A percentile compares a stretch with the other conserved stretches of the same genome.
Evolutionary conservation across 2,888 invertebrate genomes (phyloP).

Genomic region (Parthenolecanium corni): DNA sequence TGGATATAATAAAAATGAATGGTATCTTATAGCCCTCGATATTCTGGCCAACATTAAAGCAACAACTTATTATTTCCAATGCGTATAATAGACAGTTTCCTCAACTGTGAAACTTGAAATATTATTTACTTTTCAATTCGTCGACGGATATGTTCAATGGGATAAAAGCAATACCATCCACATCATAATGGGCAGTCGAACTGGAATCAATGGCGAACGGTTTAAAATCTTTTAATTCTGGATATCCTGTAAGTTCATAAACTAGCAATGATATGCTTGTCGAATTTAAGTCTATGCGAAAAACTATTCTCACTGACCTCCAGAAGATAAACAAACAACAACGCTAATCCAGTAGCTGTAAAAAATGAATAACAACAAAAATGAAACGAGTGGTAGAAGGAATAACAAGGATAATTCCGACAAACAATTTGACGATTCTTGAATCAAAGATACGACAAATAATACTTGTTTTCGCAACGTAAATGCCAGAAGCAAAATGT

Average conservation of each 20-base stretch:
- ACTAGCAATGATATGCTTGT: background rate
- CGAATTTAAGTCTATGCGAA: background rate
- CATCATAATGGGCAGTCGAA: background rate
- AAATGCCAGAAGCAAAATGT: slow-evolving; percentile 59
- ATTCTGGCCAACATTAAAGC: no score
- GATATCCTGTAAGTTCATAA: background rate
- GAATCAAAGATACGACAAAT: slow-evolving; percentile 72
- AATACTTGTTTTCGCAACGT: slow-evolving; percentile 68
- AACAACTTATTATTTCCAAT: no score
- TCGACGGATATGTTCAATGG: background rate
- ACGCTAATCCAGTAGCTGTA: slow-evolving; percentile 77
- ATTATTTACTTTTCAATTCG: slow-evolving; percentile 15
- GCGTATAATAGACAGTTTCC: no score
- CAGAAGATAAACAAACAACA: slow-evolving; percentile 72
- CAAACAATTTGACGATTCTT: slow-evolving; percentile 80
- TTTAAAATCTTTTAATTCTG: background rate
- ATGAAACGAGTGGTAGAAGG: slow-evolving; percentile 73
- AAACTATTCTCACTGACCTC: slow-evolving; percentile 49
- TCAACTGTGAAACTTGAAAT: no score
- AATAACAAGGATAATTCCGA: slow-evolving; percentile 72
- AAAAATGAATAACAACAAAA: slow-evolving; percentile 62
- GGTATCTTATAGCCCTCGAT: no score
- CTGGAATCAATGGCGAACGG: background rate
- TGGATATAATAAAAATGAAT: no score
- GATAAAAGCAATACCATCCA: background rate